These are phyloP conservation scores for Platynereis dumerilii DNA, from an alignment of 2,888 invertebrate genomes.

Conservation along the genomic window DNA sequence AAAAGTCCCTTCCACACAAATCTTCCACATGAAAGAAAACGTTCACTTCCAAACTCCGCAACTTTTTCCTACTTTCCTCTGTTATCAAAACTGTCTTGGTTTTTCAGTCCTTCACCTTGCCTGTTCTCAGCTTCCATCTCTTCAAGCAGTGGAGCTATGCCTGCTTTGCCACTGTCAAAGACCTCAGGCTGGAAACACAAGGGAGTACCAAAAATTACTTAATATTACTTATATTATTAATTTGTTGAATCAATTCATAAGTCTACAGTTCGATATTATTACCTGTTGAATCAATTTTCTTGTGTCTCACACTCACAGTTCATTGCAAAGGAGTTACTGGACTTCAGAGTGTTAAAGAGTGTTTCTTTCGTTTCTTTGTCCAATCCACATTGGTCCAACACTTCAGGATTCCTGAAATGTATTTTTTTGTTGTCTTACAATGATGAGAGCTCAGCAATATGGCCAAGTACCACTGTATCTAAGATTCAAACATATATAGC, in stretches of 20 bases:
- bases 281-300: too few species aligned
- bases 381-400: conserved; percentile 93
- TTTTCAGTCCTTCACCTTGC: conserved; percentile 81
- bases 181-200: conserved; percentile 89
- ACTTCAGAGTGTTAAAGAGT: conserved; percentile 73
- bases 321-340: too few species aligned
- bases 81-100: conserved; percentile 38
- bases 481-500: too few species aligned
- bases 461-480: background rate
- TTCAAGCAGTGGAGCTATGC: conserved; percentile 91
- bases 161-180: conserved; percentile 96
- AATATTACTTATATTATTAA: too few species aligned
- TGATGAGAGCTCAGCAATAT: too few species aligned
- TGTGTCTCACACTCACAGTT: too few species aligned
- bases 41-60: conserved; percentile 1
- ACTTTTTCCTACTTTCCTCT: conserved; percentile 15
- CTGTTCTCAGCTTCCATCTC: conserved; percentile 91
- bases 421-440: too few species aligned
- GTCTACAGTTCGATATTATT: too few species aligned
- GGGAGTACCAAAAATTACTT: too few species aligned
- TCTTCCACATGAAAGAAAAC: too few species aligned
- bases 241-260: too few species aligned
- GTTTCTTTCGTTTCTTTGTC: conserved; percentile 91
- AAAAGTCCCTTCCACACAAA: too few species aligned
- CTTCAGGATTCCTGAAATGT: conserved; percentile 83